Percentiles rank a stretch among this genome's conserved stretches.
Conservation (phyloP, 2,797 vertebrate species). For the Emys orbicularis region DNA sequence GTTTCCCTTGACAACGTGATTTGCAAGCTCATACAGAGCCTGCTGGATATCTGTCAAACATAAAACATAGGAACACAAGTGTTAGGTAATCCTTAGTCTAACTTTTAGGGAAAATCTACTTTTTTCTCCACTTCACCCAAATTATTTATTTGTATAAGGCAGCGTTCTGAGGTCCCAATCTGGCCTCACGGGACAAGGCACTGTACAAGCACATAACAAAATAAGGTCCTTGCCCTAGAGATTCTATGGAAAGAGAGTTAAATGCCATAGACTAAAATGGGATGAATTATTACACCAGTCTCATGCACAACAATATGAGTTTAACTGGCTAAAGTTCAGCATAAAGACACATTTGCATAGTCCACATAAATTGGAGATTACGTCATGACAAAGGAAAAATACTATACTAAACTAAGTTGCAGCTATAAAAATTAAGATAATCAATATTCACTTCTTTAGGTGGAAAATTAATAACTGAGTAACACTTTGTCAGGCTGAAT, state of each 20-base stretch:
- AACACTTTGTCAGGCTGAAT: not conserved
- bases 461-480: not conserved
- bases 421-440: not conserved
- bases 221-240: not conserved
- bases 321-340: not conserved
- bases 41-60: conserved; percentile 90
- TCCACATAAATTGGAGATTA: not conserved
- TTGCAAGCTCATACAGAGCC: conserved; percentile 94
- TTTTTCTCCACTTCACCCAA: not conserved
- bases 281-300: not conserved
- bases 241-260: not conserved
- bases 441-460: not conserved
- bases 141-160: not conserved
- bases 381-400: not conserved
- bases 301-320: not conserved
- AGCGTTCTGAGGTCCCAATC: rapidly evolving
- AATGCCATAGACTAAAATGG: not conserved
- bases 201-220: not conserved
- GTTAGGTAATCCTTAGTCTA: not conserved
- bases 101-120: not conserved
- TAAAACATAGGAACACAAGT: conserved; percentile 19
- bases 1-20: conserved; percentile 94
- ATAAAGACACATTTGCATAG: not conserved
- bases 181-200: not conserved
- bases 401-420: not conserved